Conservation (phyloP, 2,888 invertebrate genomes). For the Tetragonula carbonaria region DNA sequence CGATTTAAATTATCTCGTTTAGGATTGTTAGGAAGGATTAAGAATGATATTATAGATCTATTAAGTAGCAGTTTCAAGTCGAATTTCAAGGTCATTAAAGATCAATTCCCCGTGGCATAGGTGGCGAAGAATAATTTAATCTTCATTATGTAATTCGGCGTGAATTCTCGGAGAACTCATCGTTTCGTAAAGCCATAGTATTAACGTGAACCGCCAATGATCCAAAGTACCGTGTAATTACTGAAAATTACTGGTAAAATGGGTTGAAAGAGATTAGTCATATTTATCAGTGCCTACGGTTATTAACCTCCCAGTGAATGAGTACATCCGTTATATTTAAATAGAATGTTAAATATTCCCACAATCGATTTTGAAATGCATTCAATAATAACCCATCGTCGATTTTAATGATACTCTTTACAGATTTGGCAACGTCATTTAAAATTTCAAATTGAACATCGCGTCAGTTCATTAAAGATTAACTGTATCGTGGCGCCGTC, state of each 20-base stretch:
- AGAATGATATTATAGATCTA: not conserved
- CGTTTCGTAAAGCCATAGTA: not conserved
- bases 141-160: slow-evolving; percentile 18
- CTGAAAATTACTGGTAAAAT: slow-evolving; percentile 21
- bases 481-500: too few species aligned
- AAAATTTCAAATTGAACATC: too few species aligned
- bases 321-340: not conserved
- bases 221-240: slow-evolving; percentile 18
- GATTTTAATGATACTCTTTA: too few species aligned
- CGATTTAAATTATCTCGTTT: not conserved
- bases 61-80: not conserved
- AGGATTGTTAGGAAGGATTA: not conserved
- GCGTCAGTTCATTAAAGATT: too few species aligned
- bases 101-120: not conserved
- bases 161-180: not conserved
- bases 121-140: slow-evolving; percentile 14
- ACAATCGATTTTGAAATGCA: too few species aligned
- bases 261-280: not conserved
- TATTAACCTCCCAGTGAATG: not conserved
- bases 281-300: not conserved
- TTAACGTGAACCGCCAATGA: not conserved
- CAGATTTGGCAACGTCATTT: too few species aligned
- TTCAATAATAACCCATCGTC: too few species aligned
- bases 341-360: not conserved
- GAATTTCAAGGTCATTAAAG: not conserved